Base-by-base conservation (phyloP, 2,797 vertebrate species). In the Onychomys torridus region DNA sequence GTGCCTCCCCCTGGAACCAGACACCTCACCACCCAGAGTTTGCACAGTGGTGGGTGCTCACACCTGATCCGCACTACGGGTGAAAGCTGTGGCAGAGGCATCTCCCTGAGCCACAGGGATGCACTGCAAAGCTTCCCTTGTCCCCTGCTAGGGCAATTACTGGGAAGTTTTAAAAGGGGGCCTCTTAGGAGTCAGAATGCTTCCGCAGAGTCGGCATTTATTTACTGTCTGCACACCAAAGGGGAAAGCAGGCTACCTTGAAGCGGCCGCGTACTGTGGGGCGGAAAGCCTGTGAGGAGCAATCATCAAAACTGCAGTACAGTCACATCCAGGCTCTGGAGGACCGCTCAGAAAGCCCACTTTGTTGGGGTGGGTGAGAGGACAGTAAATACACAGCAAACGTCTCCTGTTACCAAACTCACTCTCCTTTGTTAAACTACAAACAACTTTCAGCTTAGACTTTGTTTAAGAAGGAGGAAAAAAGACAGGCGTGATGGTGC, bases 281-380 rank as follows among this genome's bases (percentile, higher is more conserved):
- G 27, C 0, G 49, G 78, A 95, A 94, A 96, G 82, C 85, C 94
- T 96, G 71, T 29, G 93, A 98, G 98, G 98, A 98, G 97, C 90
- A 98, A 97, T 96, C 96, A 98, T 94, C 97, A 89, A 96, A 98
- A 98, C 97, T 95, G 85, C 97, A 95, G 84, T 94, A 89, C 37
- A 96, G 90, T 85, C 63, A 79, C 16, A 91, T 67, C 34, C 69
- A 23, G 96, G 97, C 98, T 98, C 98, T 97, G 98, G 97, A 98
- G 95, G 93, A 86, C 96, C 94, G 95, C 90, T 92, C 95, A 89
- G 43, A 96, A 97, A 97, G 97, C 90, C 92, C 95, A 55, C 89
- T 92, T 97, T 96, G 92, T 94, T n/a, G 17, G 63, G 32, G 27
- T 25, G 63, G 32, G 27, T 25, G 98, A 96, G 98, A 97, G 93